Base-by-base conservation (phyloP, 2,797 vertebrate genomes). In the Halcyon smyrnensis region DNA sequence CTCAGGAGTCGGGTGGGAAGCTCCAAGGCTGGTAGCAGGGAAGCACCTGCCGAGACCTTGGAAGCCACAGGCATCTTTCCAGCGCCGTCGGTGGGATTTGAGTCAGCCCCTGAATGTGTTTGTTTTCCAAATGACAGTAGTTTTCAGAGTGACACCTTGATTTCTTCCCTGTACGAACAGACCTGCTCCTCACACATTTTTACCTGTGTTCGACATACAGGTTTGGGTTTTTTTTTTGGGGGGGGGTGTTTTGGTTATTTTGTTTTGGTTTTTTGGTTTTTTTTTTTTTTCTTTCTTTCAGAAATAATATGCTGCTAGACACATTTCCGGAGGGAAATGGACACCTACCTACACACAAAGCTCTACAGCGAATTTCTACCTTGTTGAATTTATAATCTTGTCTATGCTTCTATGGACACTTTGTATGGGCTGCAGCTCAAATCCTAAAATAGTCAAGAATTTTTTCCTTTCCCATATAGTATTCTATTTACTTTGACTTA, bases 381-480 rank as follows among this genome's bases (percentile, higher is more conserved):
- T 97, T 96, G 95, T 94, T 87, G 96, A 96, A 97, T 97, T 97
- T 97, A 96, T 97, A 96, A 97, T 70, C 95, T 97, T 90, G 95
- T 97, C 97, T 95, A 97, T 96, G 97, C 97, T 97, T 97, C 95
- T 97, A 97, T 95, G 97, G 97, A 97, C 97, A 97, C 97, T 97
- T 97, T 97, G 97, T 97, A 97, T 93, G 97, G 96, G 97, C 97
- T 97, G 96, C 95, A 97, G 96, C 94, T 97, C 97, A 97, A 95
- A 97, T 95, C 95, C 96, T 96, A 97, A 97, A 97, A 96, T 93
- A 97, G 95, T 97, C 94, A 97, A 97, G 87, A 97, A 96, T 93
- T 60, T 39, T 64, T 97, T 97, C 96, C 97, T 97, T 97, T 97
- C 96, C 96, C 53, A 97, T 97, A 97, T 96, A 97, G 94, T 97